These are phyloP conservation scores for Toxotes chatareus DNA, from an alignment of 2,113 vertebrate genomes.

Conservation along the genomic window DNA sequence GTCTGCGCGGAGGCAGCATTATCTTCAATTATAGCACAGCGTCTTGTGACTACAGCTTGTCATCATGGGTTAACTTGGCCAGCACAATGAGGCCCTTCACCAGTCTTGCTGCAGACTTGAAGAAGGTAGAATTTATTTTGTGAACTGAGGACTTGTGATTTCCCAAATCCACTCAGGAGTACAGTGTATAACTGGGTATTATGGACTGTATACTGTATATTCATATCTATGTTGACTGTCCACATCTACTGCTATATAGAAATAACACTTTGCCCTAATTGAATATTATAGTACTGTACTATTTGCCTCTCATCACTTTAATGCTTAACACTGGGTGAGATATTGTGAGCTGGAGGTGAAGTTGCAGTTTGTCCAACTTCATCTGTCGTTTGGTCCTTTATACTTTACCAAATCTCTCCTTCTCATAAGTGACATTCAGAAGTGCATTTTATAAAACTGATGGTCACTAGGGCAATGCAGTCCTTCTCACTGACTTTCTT, in stretches of 20 bases:
- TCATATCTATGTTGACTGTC: too few species aligned
- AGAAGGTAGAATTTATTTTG: conserved; percentile 37
- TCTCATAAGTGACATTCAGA: too few species aligned
- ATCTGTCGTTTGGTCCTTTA: too few species aligned
- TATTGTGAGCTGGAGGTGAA: background rate
- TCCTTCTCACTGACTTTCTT: background rate
- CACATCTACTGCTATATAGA: background rate
- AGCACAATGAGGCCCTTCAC: conserved; percentile 72
- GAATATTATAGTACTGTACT: background rate
- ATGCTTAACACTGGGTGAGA: too few species aligned
- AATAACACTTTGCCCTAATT: background rate
- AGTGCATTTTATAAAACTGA: background rate
- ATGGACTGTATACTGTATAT: background rate
- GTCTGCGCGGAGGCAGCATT: conserved; percentile 39
- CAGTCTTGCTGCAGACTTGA: conserved; percentile 27
- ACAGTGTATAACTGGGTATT: background rate
- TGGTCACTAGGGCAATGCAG: background rate
- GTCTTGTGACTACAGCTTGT: conserved; percentile 70
- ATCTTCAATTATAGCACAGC: conserved; percentile 57
- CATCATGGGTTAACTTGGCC: conserved; percentile 59
- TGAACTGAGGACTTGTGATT: conserved; percentile 5
- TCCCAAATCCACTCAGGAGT: background rate
- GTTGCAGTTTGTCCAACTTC: too few species aligned
- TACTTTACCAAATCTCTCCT: too few species aligned
- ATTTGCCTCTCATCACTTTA: background rate